Base-by-base conservation (phyloP, 2,113 vertebrate species). In the Todiramphus saurophagus region DNA sequence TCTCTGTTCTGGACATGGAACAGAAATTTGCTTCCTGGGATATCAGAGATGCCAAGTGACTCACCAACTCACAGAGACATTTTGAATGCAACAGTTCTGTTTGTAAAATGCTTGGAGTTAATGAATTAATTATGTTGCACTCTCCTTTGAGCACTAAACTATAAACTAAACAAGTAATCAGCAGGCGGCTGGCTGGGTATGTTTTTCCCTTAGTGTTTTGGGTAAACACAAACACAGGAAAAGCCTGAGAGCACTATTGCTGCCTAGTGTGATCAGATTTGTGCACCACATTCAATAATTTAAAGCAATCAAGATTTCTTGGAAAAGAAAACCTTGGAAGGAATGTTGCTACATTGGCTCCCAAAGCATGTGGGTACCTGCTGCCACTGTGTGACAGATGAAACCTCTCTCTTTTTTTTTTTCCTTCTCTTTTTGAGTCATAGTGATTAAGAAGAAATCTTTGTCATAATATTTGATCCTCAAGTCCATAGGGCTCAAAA, bases 71-170 rank as follows among this genome's bases (percentile, higher is more conserved):
- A 12, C 51, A 4, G 1, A 63, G 64, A 13, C 7, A 8, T 66
- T 89, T 79, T 79, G 27, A 44, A 76, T 20, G 41, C 89, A 85
- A 30, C n/a, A 35, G 39, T 73, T 87, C 59, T 2, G 31, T 53
- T 87, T 50, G 53, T 44, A 31, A 79, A 91, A 73, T 1, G 27
- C 33, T 84, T 60, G 53, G 66, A 75, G 83, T 73, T 95, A 87
- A 94, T 82, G 77, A 89, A 91, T 95, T 94, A 90, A 94, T 90
- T 11, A 91, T 44, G 82, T 88, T 79, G 30, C 31, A 7, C 70
- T 87, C 78, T 79, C 58, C 75, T 84, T 68, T 4, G 25, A 91
- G 81, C 89, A 91, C 51, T 62, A 80, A 90, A 66, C 63, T 50
- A n/a, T 83, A 82, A 94, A 76, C 50, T 44, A 39, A 94, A 31